Conservation (phyloP, 1,140 invertebrate genomes). For the Drosophila yakuba region DNA sequence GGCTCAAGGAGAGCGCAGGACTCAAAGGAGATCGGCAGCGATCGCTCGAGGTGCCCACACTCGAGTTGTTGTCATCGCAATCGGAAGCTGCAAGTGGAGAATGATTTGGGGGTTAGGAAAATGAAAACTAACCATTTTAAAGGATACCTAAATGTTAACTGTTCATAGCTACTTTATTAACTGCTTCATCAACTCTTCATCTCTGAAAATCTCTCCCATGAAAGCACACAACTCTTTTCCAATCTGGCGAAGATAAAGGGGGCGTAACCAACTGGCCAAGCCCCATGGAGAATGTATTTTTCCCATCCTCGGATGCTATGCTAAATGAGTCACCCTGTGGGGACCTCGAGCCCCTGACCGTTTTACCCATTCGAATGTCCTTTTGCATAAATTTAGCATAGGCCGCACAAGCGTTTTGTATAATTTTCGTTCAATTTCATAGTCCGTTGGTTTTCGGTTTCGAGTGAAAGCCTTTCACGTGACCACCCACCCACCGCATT, state of each 20-base stretch:
- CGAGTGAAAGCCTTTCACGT: constrained; percentile 70
- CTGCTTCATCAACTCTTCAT: not conserved
- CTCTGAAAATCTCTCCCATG: not conserved
- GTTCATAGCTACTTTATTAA: not conserved
- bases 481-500: constrained; percentile 58
- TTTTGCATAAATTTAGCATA: constrained; percentile 75
- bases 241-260: constrained; percentile 1
- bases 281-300: constrained; percentile 25
- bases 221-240: constrained; percentile 2
- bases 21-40: constrained; percentile 77
- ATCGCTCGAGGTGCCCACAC: constrained; percentile 78
- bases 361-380: constrained; percentile 37
- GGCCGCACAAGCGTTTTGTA: constrained; percentile 61
- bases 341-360: constrained; percentile 4
- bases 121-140: no score
- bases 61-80: constrained; percentile 82
- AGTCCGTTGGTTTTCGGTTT: constrained; percentile 68
- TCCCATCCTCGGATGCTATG: constrained; percentile 6
- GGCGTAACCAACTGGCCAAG: constrained; percentile 24
- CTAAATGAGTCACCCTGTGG: constrained; percentile 35
- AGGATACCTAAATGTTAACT: no score
- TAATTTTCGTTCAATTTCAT: constrained; percentile 84
- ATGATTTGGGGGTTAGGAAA: constrained; percentile 3
- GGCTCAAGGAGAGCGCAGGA: constrained; percentile 56
- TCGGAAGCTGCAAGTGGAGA: constrained; percentile 64